Evolutionary conservation across 2,888 invertebrate genomes (phyloP), one percentile per base, ranked within the genome.

Genomic region (Apotomis betuletana): DNA sequence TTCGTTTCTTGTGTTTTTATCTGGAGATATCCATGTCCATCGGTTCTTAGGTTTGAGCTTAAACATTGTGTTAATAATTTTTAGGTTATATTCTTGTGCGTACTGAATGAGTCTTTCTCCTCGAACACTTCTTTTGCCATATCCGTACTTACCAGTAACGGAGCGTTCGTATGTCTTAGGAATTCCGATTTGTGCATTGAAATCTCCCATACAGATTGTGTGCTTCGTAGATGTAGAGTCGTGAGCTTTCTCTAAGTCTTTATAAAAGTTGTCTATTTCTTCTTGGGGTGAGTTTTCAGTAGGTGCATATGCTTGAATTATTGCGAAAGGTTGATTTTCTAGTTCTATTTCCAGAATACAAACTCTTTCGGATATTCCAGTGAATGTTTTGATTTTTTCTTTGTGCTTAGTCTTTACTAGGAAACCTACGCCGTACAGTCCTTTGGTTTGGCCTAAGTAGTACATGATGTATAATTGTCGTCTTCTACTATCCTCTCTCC

Each of bases 331-430:
- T 61, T 69, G 3, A 10, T 74, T 77, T 72, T 74, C 75, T 52
- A 78, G 4, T 52, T 71, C 41, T 0, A 79, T 75, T 77, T 77
- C 76, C 46, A 77, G 65, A 57, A 76, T 8, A 67, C 77, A 77
- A 0, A 77, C 77, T 76, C 75, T 77, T 36, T 78, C 77, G 6
- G 76, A 78, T 74, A 77, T 76, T 41, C 77, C 77, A 6, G 64
- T 75, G 54, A 77, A 79, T 59, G 9, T 74, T 73, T 57, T 74
- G n/a, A 78, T 78, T 3, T 78, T 74, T 41, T 69, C 68, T 74
- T 75, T 77, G 58, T 75, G 57, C 73, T 70, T 71, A 15, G 75
- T 78, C 54, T 72, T 78, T 0, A 78, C 68, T 67, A 77, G 62
- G 51, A 78, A 77, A 6, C 77, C 79, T 27, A 78, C 77, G 49